Evolutionary conservation across 2,113 vertebrate species (phyloP).

Genomic region (Lasiurus cinereus): DNA sequence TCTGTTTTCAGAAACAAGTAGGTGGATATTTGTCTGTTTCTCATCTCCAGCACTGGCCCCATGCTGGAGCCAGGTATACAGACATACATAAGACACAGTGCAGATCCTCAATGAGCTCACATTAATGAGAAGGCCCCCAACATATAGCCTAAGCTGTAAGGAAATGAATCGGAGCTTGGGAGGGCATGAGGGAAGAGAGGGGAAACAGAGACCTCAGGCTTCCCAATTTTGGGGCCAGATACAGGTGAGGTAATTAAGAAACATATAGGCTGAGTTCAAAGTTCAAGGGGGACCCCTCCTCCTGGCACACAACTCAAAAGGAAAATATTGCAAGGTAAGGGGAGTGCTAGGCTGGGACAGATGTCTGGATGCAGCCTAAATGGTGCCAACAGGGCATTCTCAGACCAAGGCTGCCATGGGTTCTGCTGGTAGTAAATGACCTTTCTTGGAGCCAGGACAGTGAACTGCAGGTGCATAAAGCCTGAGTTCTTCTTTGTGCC

Average conservation of each 20-base stretch:
- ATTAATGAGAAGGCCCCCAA: neutral
- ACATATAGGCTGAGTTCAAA: neutral
- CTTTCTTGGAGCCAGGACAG: neutral
- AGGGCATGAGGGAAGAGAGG: neutral
- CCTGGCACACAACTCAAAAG: neutral
- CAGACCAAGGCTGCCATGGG: neutral
- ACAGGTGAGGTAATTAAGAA: neutral
- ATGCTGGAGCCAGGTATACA: neutral
- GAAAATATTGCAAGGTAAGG: neutral
- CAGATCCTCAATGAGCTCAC: neutral
- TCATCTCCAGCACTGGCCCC: neutral
- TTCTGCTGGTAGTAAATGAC: accelerated
- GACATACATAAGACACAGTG: neutral
- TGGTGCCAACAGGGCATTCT: neutral
- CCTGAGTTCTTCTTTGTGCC: too few species aligned
- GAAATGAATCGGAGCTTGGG: neutral
- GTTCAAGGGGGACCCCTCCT: neutral
- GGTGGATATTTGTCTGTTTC: neutral
- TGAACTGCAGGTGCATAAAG: accelerated
- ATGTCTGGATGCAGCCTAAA: neutral
- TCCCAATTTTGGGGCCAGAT: neutral
- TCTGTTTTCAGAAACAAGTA: neutral
- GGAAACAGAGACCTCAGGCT: neutral
- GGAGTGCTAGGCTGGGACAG: neutral
- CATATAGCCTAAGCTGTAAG: neutral